phyloP scores from a whole-genome alignment of 2,888 invertebrate genomes.

The Psylliodes chrysocephalus region DNA sequence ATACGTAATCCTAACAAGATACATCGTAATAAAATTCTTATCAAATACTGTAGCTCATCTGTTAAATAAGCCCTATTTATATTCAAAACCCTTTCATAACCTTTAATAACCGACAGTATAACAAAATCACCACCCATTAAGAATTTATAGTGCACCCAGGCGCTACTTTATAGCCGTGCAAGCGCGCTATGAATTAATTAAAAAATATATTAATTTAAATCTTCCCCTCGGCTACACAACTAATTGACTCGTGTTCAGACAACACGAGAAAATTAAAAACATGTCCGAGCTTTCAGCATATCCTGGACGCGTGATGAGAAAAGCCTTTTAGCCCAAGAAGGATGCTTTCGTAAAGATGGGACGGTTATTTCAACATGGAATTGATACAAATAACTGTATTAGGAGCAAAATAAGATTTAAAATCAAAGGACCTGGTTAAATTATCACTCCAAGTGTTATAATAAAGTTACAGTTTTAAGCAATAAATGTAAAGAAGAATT shows the following conservation, averaged over 20 bases:
- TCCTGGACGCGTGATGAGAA: slow-evolving; percentile 33
- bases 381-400: too few relatives aligned
- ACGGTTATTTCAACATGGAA: slow-evolving; percentile 5
- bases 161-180: background rate
- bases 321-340: slow-evolving; percentile 32
- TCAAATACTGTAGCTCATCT: background rate
- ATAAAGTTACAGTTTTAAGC: too few relatives aligned
- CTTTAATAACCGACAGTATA: slow-evolving; percentile 24
- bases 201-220: slow-evolving; percentile 35
- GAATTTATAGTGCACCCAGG: slow-evolving; percentile 12
- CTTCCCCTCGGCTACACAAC: slow-evolving; percentile 32
- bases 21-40: background rate
- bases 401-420: too few relatives aligned
- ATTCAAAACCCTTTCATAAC: slow-evolving; percentile 9
- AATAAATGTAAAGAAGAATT: too few relatives aligned
- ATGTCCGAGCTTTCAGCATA: slow-evolving; percentile 27
- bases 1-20: too few relatives aligned
- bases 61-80: slow-evolving; percentile 5
- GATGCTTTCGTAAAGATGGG: slow-evolving; percentile 2
- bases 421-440: too few relatives aligned
- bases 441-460: too few relatives aligned
- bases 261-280: slow-evolving; percentile 37
- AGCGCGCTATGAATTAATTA: slow-evolving; percentile 25
- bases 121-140: slow-evolving; percentile 26
- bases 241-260: slow-evolving; percentile 36